Conservation (phyloP, 2,888 invertebrate species). For the Aelia acuminata region DNA sequence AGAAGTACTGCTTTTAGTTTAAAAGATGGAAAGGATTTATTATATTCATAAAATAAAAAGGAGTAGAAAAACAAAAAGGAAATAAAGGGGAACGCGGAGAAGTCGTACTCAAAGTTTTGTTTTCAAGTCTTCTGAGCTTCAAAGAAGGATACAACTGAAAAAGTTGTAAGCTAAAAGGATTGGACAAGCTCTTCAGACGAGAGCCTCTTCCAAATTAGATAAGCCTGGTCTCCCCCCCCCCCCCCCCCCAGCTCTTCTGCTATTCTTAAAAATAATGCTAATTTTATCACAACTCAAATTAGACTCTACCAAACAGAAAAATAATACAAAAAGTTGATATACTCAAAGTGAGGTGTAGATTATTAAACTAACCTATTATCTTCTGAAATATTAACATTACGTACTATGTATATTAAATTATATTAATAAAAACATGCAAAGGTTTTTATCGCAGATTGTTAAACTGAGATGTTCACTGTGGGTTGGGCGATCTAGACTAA, state of each 20-base stretch:
- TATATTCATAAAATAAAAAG: slow-evolving; percentile 16
- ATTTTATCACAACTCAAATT: slow-evolving; percentile 30
- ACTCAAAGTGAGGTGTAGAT: no score
- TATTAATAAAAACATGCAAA: no score
- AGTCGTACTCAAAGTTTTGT: slow-evolving; percentile 36
- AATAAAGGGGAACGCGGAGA: neutral
- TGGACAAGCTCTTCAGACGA: slow-evolving; percentile 35
- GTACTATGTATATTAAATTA: no score
- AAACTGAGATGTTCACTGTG: no score
- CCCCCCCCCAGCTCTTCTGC: neutral
- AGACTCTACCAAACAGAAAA: neutral
- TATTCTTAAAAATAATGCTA: slow-evolving; percentile 46
- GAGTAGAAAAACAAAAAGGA: neutral
- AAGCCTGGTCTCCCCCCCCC: slow-evolving; percentile 17
- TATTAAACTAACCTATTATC: no score
- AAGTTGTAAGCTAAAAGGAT: slow-evolving; percentile 46
- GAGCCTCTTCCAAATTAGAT: slow-evolving; percentile 45
- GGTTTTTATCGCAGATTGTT: no score
- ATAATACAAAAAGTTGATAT: no score
- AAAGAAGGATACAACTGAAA: slow-evolving; percentile 50
- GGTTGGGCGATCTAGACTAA: no score
- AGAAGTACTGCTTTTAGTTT: neutral
- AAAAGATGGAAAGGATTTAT: neutral
- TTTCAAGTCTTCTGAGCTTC: slow-evolving; percentile 40
- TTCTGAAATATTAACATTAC: no score